Base-by-base conservation (phyloP, 2,888 invertebrate genomes). In the Esperia sulphurella region DNA sequence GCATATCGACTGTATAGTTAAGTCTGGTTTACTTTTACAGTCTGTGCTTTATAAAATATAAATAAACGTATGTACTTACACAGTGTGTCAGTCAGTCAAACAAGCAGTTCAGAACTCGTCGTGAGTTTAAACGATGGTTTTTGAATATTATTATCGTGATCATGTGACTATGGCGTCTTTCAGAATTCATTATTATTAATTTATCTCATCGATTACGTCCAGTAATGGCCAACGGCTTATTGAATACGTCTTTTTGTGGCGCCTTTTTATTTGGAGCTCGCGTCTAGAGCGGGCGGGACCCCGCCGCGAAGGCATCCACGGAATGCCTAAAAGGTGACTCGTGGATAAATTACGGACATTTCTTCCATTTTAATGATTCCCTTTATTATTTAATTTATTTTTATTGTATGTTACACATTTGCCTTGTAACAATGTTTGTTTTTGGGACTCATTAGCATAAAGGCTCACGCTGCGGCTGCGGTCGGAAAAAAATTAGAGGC, bases 331-430 rank as follows among this genome's bases (percentile, higher is more conserved):
- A 86, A 89, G 89, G 89, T 89, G 89, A 88, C 87, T 88, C 80
- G 79, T 77, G 87, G 84, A 89, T 89, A 89, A 88, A 89, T 89
- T 88, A 89, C 88, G 75, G 70, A 80, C 83, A 87, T 89, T 87
- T 89, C 85, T 84, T 86, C 80, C 81, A 83, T 89, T 89, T 89
- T 89, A 89, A 89, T 86, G 89, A 89, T 86, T 80, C 84, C 78
- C 81, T 86, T 87, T 88, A 89, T 88, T 87, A 85, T 88, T 88
- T 88, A 87, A 89, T 88, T 88, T 89, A 88, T 88, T 87, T 85
- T 82, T 85, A 87, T 87, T 75, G 83, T 83, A 84, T 83, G 87
- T 89, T 89, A 88, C 89, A 87, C 87, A 89, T 89, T 88, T 80
- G 79, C 75, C 80, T 82, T 83, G 85, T 86, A 86, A 82, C 86